These are phyloP conservation scores for Tribolium freemani DNA, from an alignment of 2,888 invertebrate species.

Conservation along the genomic window DNA sequence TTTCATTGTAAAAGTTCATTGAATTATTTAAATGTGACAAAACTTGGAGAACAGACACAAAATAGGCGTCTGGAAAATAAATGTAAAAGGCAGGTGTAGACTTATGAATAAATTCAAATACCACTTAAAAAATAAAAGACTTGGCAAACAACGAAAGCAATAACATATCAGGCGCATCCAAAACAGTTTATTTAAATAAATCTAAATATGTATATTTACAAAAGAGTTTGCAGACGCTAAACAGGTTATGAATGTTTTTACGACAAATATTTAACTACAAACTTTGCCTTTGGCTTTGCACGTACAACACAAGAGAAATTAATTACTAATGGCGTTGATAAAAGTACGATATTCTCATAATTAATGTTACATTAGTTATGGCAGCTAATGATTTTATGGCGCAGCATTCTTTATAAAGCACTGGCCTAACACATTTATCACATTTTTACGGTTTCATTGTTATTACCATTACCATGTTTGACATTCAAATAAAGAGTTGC, in stretches of 20 bases:
- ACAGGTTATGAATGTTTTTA: conserved; percentile 4
- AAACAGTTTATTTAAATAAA: conserved; percentile 27
- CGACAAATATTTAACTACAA: neutral
- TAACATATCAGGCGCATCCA: conserved; percentile 9
- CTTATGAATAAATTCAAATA: conserved; percentile 25
- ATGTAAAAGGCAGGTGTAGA: conserved; percentile 19
- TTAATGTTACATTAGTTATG: neutral
- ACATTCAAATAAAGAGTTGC: conserved; percentile 1
- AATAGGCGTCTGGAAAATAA: neutral
- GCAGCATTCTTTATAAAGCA: neutral
- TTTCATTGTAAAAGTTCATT: conserved; percentile 6
- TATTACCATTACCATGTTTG: conserved; percentile 4
- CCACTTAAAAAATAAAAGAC: conserved; percentile 11
- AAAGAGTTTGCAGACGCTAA: conserved; percentile 1
- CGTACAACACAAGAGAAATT: conserved; percentile 17
- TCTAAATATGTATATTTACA: conserved; percentile 17
- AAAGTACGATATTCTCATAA: conserved; percentile 3
- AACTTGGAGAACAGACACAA: neutral
- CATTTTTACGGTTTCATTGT: conserved; percentile 15
- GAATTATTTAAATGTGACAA: conserved; percentile 16
- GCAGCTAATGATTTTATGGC: conserved; percentile 7
- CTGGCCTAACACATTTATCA: conserved; percentile 8
- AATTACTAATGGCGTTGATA: conserved; percentile 11
- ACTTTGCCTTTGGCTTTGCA: neutral
- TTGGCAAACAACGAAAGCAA: conserved; percentile 9